Evolutionary conservation across 2,888 invertebrate species (phyloP), one percentile per base, ranked within the genome.

Genomic region (Sisyra terminalis): DNA sequence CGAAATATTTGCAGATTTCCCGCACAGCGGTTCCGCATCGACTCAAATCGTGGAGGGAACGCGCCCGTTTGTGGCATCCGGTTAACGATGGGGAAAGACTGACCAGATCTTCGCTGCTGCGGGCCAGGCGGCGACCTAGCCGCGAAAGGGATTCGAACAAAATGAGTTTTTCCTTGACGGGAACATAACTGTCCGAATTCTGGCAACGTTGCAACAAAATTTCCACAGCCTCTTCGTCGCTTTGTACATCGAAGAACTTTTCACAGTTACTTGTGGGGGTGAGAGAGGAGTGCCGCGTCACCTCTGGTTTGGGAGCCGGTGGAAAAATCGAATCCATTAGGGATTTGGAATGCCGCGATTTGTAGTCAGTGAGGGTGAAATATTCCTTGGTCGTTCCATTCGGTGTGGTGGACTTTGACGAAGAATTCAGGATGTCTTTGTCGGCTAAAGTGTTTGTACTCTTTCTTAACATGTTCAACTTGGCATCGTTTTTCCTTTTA

Each of bases 1-100:
- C 79, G 59, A 79, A 79, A 60, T 77, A 76, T 58, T 77, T 72
- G 50, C 80, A 73, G 61, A 79, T 70, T 54, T 79, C 77, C 44
- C 76, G 67, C 15, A 79, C 78, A 15, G 59, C 61, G 9, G 55
- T 53, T 3, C 56, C 52, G 5, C 63, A 62, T 43, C 66, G 58
- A 35, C 66, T 66, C 17, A 73, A 62, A 59, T 80, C 78, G 57
- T 79, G 78, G 51, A 79, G 58, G 1, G 78, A 79, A 6, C 75
- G 65, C 1, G 78, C 76, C 3, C 79, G 65, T 44, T 78, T 70
- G 9, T 29, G 14, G 29, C 64, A 60, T 2, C 57, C 55, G 2
- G 52, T 51, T 29, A 71, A 69, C 36, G 65, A 64, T 29, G 64
- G 60, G 45, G 51, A 55, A 24, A 52, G 47, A 42, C 71, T 59